Evolutionary conservation across 2,888 invertebrate genomes (phyloP).

Genomic region (Xanthia togata): DNA sequence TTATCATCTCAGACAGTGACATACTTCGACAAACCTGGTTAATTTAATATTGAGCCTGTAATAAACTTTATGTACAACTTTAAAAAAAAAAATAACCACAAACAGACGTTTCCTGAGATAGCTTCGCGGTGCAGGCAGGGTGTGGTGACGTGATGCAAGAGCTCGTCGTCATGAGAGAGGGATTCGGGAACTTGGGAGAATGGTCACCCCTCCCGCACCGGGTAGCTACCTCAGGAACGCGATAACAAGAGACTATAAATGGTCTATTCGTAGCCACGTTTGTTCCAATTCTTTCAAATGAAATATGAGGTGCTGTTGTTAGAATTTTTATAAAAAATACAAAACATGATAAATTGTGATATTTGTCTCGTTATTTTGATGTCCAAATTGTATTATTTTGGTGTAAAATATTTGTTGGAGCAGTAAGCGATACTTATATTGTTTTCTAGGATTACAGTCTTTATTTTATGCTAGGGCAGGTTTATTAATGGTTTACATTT

Average conservation of each 20-base stretch:
- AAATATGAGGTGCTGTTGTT: constrained; percentile 30
- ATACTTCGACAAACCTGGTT: too few species aligned
- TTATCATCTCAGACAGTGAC: too few species aligned
- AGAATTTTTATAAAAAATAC: background rate
- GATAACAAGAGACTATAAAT: constrained; percentile 2
- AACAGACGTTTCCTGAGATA: too few species aligned
- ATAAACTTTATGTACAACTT: too few species aligned
- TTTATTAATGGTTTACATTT: too few species aligned
- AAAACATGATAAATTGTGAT: background rate
- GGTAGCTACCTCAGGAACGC: background rate
- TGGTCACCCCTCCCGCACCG: too few species aligned
- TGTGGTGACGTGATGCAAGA: too few species aligned
- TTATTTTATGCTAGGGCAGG: background rate
- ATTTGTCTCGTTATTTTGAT: constrained; percentile 1
- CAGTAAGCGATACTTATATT: background rate
- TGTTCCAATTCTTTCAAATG: constrained; percentile 12
- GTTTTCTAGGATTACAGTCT: background rate
- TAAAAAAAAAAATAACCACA: too few species aligned
- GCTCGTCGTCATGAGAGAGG: too few species aligned
- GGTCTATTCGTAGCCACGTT: background rate
- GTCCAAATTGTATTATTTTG: background rate
- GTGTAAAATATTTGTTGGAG: background rate
- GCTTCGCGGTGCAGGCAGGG: too few species aligned
- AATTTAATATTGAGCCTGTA: too few species aligned
- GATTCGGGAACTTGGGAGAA: too few species aligned